Evolutionary conservation across 2,888 invertebrate genomes (phyloP), one percentile per base, ranked within the genome.

Genomic region (Iphiclides podalirius): DNA sequence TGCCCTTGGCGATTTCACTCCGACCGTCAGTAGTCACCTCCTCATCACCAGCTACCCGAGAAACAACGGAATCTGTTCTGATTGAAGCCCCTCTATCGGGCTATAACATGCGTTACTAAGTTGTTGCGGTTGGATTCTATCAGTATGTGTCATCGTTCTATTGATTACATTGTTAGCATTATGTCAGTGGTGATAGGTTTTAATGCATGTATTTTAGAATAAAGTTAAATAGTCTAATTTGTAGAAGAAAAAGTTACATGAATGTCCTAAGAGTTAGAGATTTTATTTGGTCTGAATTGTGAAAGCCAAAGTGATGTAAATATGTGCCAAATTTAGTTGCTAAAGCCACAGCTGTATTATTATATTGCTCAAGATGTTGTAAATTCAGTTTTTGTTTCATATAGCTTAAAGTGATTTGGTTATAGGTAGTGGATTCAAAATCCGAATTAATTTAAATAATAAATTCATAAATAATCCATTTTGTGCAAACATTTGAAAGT

Each of bases 1-100:
- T 94, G 9, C 94, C 95, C 0, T 72, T 95, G 60, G 94, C 94
- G 54, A 93, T 94, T 70, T 94, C 94, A 55, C 90, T 94, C 44
- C 92, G 94, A 66, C 93, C 93, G 4, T 91, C 93, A 6, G 75
- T 72, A 0, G 69, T 86, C 58, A 70, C 78, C 0, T 54, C 74
- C 1, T 58, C 73, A 0, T 63, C 77, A 1, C 70, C 74, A 7
- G 67, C 70, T 1, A 68, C 64, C 0, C 78, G 75, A n/a, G 79
- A 77, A 3, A 75, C 73, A 8, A 76, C 78, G 0, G 83, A 84
- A 47, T 81, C 84, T 11, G 79, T 75, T 4, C 67, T 84, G 14
- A 79, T 80, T 28, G 81, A 84, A 42, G 64, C 70, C 14, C 72
- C 75, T 1, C 54, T 82, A 47, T 63, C 66, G 15, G 75, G 78